Base-by-base conservation (phyloP, 1,140 invertebrate genomes). In the Drosophila mayri region DNA sequence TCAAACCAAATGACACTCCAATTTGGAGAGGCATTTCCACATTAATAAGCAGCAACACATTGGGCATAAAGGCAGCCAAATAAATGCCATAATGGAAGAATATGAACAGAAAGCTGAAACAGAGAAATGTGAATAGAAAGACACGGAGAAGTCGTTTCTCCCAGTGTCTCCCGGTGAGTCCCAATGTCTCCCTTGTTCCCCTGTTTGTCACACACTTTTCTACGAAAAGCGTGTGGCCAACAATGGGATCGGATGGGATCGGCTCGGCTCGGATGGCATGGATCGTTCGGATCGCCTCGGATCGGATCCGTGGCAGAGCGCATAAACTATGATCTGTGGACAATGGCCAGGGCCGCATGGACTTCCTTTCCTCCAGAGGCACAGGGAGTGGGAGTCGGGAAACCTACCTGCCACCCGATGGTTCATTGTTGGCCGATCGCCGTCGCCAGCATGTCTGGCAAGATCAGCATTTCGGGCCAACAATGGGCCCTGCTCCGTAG, bases 21-120 rank as follows among this genome's bases (percentile, higher is more conserved):
- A 87, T 87, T 87, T 87, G 73, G 84, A 87, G 84, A 87, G 84
- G 84, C 84, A 87, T 87, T 87, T 87, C 85, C 84, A 87, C 85
- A 88, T 87, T 87, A 87, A 87, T 87, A 88, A 81, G 81, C 84
- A 84, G 61, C 76, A 83, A 79, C 79, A 87, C 76, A 87, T 68
- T 59, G 76, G 50, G 25, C 64, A 86, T 67, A 83, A 79, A 86
- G 72, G 72, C 82, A 67, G 66, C 67, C 41, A 86, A 86, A 85
- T 85, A 85, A 85, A 81, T 86, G 68, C 49, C 47, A 81, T 81
- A 70, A 65, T 55, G 52, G 73, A 65, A 62, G 64, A 77, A 76
- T 76, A 52, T 47, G 75, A 68, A 59, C 72, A 76, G 46, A 60
- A 46, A 62, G 46, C 54, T 58, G 59, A 54, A 38, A 65, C 46